Evolutionary conservation across 2,888 invertebrate species (phyloP).

Genomic region (Sphaerophoria taeniata): DNA sequence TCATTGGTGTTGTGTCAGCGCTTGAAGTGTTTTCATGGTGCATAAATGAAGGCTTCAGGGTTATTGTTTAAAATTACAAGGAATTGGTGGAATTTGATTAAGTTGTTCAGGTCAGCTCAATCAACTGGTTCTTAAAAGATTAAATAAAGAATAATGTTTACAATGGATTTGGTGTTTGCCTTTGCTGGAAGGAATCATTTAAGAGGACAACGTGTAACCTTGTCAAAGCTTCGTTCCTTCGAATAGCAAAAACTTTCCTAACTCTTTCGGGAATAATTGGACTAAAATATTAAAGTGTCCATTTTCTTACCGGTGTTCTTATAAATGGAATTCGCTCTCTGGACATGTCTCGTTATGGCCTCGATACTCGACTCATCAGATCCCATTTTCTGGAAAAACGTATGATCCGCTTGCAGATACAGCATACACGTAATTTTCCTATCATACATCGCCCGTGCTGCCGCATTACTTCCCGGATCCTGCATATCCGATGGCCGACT

Average conservation of each 20-base stretch:
- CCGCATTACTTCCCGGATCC: conserved; percentile 77
- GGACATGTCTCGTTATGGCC: conserved; percentile 97
- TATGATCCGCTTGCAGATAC: conserved; percentile 97
- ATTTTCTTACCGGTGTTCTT: conserved; percentile 89
- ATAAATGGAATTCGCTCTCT: conserved; percentile 95
- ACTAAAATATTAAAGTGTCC: background rate
- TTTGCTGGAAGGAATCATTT: too few species aligned
- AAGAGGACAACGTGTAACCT: too few species aligned
- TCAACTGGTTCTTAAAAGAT: too few species aligned
- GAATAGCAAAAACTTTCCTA: too few species aligned
- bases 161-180: too few species aligned
- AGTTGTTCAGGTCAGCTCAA: too few species aligned
- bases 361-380: conserved; percentile 97
- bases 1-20: background rate
- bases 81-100: too few species aligned
- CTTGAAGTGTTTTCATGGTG: background rate
- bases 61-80: background rate
- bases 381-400: conserved; percentile 97
- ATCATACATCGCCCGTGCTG: conserved; percentile 84
- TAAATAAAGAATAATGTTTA: too few species aligned
- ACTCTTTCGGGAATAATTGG: too few species aligned
- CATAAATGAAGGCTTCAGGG: background rate
- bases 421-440: conserved; percentile 97
- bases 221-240: too few species aligned
- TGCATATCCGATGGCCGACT: conserved; percentile 76